Base-by-base conservation (phyloP, 64 coral and sea anemone species). In the Exaiptasia diaphana region DNA sequence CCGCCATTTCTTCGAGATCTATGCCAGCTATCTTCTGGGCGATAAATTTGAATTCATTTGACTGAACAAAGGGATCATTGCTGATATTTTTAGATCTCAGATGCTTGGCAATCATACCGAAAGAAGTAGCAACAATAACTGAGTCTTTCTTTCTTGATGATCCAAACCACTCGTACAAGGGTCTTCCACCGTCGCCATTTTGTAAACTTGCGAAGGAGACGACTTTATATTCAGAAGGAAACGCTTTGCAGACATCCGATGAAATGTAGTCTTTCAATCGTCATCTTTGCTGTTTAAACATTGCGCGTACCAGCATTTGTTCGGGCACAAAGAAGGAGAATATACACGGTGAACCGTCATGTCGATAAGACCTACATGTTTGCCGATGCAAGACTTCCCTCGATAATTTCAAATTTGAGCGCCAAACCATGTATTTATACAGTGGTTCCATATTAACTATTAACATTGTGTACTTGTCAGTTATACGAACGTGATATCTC, bases 351-450 rank as follows among this genome's bases (percentile, higher is more conserved):
- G 56, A 23, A 60, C 25, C 56, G 25, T 23, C 56, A 60, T 60
- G 4, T 60, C 21, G 21, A 27, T 2, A 27, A 28, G 12, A 5
- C 14, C 25, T 4, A 22, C 1, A 60, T 28, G 21, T 7, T 60
- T 29, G 5, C 32, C 56, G 23, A 60, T 60, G 56, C 8, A 22
- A 60, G 56, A n/a, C n/a, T n/a, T 60, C 23, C 32, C 56, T 22
- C 25, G 32, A 60, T 25, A 60, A 50, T 28, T 60, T 60, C 32
- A 33, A 64, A 64, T 33, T 0, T 64, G 59, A 64, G 59, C 59
- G 59, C 59, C 59, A 64, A 64, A 64, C 31, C 59, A 3, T 64
- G 59, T 64, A 64, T 64, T 64, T 64, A 64, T 64, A 64, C 18
- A 34, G 29, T 17, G 20, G 59, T 64, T 64, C 59, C 59, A 64